Evolutionary conservation across 2,888 invertebrate genomes (phyloP).

Genomic region (Phalera bucephala): DNA sequence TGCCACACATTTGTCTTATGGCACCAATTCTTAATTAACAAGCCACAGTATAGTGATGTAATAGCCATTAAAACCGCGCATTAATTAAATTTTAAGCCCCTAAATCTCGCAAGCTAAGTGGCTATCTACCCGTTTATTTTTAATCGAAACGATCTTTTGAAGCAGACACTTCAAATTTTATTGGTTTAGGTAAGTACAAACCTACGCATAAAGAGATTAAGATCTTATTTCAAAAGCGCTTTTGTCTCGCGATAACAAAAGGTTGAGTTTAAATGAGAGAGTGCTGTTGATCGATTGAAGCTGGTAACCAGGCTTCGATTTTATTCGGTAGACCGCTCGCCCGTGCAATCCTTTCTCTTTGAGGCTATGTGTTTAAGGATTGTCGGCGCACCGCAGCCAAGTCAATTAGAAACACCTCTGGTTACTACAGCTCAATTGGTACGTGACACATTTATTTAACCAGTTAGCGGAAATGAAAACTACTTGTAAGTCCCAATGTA

Average conservation of each 20-base stretch:
- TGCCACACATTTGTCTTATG: too few relatives aligned
- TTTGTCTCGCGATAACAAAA: slow-evolving; percentile 36
- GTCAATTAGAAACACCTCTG: slow-evolving; percentile 28
- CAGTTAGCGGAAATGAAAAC: slow-evolving; percentile 18
- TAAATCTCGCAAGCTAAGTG: slow-evolving; percentile 23
- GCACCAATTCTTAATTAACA: slow-evolving; percentile 10
- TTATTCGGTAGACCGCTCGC: slow-evolving; percentile 9
- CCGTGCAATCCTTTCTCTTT: slow-evolving; percentile 2
- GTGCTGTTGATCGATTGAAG: slow-evolving; percentile 30
- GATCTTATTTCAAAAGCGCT: slow-evolving; percentile 30
- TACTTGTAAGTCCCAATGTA: slow-evolving; percentile 14
- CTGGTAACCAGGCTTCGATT: slow-evolving; percentile 18
- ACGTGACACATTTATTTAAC: slow-evolving; percentile 25
- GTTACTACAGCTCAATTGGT: slow-evolving; percentile 14
- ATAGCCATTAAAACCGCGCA: slow-evolving; percentile 22
- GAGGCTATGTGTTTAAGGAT: slow-evolving; percentile 10
- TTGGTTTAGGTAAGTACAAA: slow-evolving; percentile 24
- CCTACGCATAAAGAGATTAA: slow-evolving; percentile 31
- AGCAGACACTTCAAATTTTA: slow-evolving; percentile 26
- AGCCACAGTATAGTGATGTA: slow-evolving; percentile 17
- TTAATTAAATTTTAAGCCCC: slow-evolving; percentile 23
- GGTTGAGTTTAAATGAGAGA: slow-evolving; percentile 31
- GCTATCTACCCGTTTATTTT: slow-evolving; percentile 24
- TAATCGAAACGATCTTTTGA: slow-evolving; percentile 23
- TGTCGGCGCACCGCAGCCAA: slow-evolving; percentile 11